phyloP scores from a whole-genome alignment of 2,113 vertebrate species.

The Serilophus lunatus region DNA sequence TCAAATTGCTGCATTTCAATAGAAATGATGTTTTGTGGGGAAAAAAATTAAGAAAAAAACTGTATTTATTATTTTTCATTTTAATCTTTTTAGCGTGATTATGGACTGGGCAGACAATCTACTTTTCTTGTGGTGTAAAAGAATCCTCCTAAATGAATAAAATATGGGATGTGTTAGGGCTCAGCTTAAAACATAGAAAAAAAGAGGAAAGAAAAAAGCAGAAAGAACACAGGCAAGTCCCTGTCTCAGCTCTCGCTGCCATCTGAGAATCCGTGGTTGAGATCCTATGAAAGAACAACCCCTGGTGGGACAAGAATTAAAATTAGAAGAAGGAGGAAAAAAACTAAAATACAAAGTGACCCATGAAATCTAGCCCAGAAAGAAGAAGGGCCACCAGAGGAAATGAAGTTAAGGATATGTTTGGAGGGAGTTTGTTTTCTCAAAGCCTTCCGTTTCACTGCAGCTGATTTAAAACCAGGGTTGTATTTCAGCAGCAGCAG shows the following conservation, averaged over 20 bases:
- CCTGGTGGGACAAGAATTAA: conserved; percentile 57
- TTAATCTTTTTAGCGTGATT: conserved; percentile 24
- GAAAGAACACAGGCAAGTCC: neutral
- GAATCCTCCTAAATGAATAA: conserved; percentile 41
- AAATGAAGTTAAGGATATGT: conserved; percentile 53
- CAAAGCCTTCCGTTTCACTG: conserved; percentile 43
- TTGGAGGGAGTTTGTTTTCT: conserved; percentile 52
- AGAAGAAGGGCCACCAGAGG: conserved; percentile 15
- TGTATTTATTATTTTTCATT: neutral
- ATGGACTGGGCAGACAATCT: neutral
- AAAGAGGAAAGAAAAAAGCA: neutral
- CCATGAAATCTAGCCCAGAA: conserved; percentile 33
- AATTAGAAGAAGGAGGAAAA: neutral
- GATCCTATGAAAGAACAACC: conserved; percentile 43
- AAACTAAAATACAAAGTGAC: neutral
- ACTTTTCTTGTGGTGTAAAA: conserved; percentile 26
- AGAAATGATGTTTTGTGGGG: neutral
- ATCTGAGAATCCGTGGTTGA: neutral
- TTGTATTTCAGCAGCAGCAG: conserved; percentile 5
- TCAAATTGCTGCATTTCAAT: neutral
- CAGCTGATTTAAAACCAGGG: neutral
- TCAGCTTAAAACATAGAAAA: neutral
- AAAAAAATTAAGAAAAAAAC: neutral
- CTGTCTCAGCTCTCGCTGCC: neutral
- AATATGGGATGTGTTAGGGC: conserved; percentile 7